phyloP scores from a whole-genome alignment of 1,140 invertebrate genomes.

The Heliconius himera region DNA sequence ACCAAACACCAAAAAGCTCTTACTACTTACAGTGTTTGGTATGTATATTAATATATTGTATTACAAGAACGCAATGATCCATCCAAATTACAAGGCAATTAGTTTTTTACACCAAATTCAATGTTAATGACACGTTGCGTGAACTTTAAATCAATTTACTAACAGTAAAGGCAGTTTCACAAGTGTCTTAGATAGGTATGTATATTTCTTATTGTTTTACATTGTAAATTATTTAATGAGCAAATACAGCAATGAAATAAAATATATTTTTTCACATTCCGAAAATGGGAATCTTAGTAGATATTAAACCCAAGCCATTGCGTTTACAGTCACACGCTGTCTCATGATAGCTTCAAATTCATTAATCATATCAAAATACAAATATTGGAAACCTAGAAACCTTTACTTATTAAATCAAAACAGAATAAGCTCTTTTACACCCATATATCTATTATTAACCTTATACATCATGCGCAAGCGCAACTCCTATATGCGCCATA shows the following conservation, averaged over 20 bases:
- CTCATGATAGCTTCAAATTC: too few species aligned
- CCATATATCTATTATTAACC: not conserved
- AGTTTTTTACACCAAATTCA: not conserved
- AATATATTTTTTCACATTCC: too few species aligned
- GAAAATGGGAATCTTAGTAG: too few species aligned
- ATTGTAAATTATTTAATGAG: too few species aligned
- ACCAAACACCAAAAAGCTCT: too few species aligned
- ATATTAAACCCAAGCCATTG: too few species aligned
- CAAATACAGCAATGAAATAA: too few species aligned
- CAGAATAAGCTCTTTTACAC: not conserved
- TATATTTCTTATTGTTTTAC: too few species aligned
- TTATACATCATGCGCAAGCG: not conserved
- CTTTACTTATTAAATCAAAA: not conserved
- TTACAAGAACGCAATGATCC: not conserved
- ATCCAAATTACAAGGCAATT: constrained; percentile 1
- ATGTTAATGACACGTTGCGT: not conserved
- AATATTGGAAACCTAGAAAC: too few species aligned
- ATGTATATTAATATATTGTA: not conserved
- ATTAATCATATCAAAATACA: too few species aligned
- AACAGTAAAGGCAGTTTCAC: not conserved
- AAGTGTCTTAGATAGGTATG: not conserved
- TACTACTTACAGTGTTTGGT: not conserved
- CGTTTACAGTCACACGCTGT: too few species aligned
- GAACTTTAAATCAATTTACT: not conserved
- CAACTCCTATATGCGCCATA: not conserved